A percentile compares a stretch with the other conserved stretches of the same genome.
Conservation (phyloP, 2,888 invertebrate species). For the Elaeidobius kamerunicus region DNA sequence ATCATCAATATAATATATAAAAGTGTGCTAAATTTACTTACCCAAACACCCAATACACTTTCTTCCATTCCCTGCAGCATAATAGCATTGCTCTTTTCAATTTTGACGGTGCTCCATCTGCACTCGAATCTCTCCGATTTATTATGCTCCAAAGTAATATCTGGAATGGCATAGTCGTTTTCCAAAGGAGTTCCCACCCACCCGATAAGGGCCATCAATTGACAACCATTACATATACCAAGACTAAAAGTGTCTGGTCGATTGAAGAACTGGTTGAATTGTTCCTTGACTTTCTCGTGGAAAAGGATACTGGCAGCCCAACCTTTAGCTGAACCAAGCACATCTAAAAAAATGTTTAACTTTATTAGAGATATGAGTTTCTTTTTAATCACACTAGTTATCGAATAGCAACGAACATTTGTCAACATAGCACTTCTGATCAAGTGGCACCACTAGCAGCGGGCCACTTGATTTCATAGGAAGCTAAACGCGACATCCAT, state of each 20-base stretch:
- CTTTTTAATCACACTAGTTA: too few relatives aligned
- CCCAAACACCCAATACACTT: conserved; percentile 90
- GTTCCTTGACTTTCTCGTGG: conserved; percentile 68
- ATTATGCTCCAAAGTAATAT: conserved; percentile 80
- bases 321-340: conserved; percentile 95
- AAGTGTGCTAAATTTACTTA: conserved; percentile 7
- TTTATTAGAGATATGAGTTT: too few relatives aligned
- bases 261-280: conserved; percentile 71
- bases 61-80: conserved; percentile 90
- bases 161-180: conserved; percentile 47
- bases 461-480: too few relatives aligned
- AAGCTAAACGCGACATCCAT: too few relatives aligned
- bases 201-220: conserved; percentile 89
- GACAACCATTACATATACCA: conserved; percentile 98
- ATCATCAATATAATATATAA: conserved; percentile 1
- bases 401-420: too few relatives aligned
- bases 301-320: conserved; percentile 94
- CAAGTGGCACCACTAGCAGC: too few relatives aligned
- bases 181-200: conserved; percentile 68
- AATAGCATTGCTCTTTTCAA: conserved; percentile 69
- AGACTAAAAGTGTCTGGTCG: conserved; percentile 87
- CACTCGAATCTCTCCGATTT: conserved; percentile 85
- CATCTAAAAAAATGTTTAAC: too few relatives aligned
- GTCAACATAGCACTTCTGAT: too few relatives aligned
- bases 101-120: conserved; percentile 54